Evolutionary conservation across 92 coral and sea anemone genomes (phyloP).

Genomic region (Porites divaricata): DNA sequence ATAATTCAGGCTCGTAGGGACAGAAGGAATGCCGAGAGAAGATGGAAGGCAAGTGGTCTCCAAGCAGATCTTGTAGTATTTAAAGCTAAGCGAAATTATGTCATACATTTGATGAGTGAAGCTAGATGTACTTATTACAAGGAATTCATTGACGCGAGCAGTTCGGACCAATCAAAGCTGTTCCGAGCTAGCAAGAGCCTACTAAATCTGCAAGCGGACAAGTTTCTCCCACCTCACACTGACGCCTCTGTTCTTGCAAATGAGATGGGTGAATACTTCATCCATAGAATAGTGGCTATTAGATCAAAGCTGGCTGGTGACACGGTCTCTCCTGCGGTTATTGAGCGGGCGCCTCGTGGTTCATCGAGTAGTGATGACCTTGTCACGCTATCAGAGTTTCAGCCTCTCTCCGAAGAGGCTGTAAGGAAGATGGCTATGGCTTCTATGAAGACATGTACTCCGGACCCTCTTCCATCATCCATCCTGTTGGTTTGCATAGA

Average conservation of each 20-base stretch:
- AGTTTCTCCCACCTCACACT: too few relatives aligned
- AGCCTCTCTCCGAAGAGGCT: too few relatives aligned
- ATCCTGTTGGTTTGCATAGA: background rate
- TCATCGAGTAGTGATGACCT: slow-evolving; percentile 1
- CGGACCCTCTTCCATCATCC: background rate
- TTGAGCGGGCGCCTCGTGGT: slow-evolving; percentile 3
- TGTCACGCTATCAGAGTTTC: too few relatives aligned
- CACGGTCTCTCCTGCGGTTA: too few relatives aligned
- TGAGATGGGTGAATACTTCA: too few relatives aligned
- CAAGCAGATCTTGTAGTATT: slow-evolving; percentile 30
- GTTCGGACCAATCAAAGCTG: background rate
- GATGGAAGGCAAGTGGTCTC: slow-evolving; percentile 41
- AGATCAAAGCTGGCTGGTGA: too few relatives aligned
- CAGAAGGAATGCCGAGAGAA: slow-evolving; percentile 50
- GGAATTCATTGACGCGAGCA: slow-evolving; percentile 26
- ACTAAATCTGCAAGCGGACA: too few relatives aligned
- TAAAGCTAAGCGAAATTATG: slow-evolving; percentile 28
- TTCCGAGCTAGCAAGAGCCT: too few relatives aligned
- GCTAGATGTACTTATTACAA: slow-evolving; percentile 24
- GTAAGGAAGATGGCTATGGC: too few relatives aligned
- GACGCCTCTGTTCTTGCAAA: too few relatives aligned
- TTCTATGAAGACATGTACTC: too few relatives aligned
- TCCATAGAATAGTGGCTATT: too few relatives aligned
- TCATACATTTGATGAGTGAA: slow-evolving; percentile 37
- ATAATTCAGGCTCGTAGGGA: slow-evolving; percentile 19